Evolutionary conservation across 2,888 invertebrate genomes (phyloP).

Genomic region (Thymelicus sylvestris): DNA sequence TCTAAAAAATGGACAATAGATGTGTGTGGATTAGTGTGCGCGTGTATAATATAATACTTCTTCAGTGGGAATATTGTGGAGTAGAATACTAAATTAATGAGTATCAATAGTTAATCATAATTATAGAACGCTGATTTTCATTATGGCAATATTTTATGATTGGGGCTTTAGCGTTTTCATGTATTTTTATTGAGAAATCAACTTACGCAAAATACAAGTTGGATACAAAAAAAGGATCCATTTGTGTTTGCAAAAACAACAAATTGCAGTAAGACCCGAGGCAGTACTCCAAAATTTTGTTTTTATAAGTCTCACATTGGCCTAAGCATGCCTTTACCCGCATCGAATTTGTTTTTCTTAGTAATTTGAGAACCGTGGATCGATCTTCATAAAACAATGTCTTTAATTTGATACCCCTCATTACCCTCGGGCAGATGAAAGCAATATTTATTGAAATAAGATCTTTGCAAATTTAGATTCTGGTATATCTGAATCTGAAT

Average conservation of each 20-base stretch:
- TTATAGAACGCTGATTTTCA: too few relatives aligned
- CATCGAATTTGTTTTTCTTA: slow-evolving; percentile 37
- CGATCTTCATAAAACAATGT: slow-evolving; percentile 36
- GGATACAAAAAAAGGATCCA: background rate
- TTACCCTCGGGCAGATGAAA: slow-evolving; percentile 37
- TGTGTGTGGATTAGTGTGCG: too few relatives aligned
- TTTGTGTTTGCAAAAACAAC: background rate
- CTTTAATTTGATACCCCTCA: slow-evolving; percentile 33
- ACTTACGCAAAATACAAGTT: background rate
- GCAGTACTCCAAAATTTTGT: slow-evolving; percentile 14
- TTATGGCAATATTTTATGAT: too few relatives aligned
- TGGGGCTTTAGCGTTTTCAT: too few relatives aligned
- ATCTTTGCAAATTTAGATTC: slow-evolving; percentile 18
- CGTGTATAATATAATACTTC: too few relatives aligned
- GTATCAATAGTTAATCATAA: too few relatives aligned
- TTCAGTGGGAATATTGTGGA: too few relatives aligned
- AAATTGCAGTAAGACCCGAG: background rate
- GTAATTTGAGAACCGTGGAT: slow-evolving; percentile 39
- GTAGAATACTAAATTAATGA: too few relatives aligned
- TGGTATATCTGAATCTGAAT: background rate
- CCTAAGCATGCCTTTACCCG: slow-evolving; percentile 32
- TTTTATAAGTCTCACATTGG: slow-evolving; percentile 16
- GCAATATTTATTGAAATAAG: slow-evolving; percentile 37
- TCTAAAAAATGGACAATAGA: too few relatives aligned
- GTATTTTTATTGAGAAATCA: too few relatives aligned